These are phyloP conservation scores for Medauroidea extradentata DNA, from an alignment of 1,140 invertebrate species.

Conservation along the genomic window DNA sequence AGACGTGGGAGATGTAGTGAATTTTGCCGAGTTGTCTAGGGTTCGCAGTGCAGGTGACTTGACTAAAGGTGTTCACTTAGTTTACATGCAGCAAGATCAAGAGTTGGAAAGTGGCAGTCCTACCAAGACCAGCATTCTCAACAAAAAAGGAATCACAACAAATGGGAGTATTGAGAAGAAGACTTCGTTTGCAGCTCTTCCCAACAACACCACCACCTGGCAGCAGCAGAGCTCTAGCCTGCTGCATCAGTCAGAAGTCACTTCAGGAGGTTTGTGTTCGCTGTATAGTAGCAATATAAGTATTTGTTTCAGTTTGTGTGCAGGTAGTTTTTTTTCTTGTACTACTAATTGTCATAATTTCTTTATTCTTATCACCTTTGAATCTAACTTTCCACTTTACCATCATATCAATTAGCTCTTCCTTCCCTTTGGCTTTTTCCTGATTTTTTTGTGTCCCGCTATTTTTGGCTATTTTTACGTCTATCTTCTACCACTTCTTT, in stretches of 20 bases:
- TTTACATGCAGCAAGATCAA: conserved; percentile 58
- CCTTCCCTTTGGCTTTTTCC: no score
- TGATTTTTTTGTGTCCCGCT: no score
- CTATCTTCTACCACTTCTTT: no score
- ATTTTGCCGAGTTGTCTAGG: conserved; percentile 64
- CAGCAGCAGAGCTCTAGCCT: conserved; percentile 58
- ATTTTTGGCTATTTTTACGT: no score
- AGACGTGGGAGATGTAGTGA: conserved; percentile 54
- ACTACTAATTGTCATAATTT: no score
- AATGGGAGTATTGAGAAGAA: conserved; percentile 55
- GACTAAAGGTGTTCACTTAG: conserved; percentile 53
- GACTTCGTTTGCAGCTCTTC: conserved; percentile 61
- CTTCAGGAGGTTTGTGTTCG: no score
- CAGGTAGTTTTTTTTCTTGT: no score
- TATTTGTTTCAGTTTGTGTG: no score
- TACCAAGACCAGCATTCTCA: conserved; percentile 32
- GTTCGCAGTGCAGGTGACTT: conserved; percentile 22
- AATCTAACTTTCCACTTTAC: no score
- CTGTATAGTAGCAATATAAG: no score
- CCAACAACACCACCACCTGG: conserved; percentile 80
- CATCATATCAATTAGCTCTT: no score
- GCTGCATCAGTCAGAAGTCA: neutral
- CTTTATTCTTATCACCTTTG: no score
- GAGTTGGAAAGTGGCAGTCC: conserved; percentile 33
- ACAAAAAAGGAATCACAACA: conserved; percentile 44